Base-by-base conservation (phyloP, 2,797 vertebrate genomes). In the Sebastes hubbsi region DNA sequence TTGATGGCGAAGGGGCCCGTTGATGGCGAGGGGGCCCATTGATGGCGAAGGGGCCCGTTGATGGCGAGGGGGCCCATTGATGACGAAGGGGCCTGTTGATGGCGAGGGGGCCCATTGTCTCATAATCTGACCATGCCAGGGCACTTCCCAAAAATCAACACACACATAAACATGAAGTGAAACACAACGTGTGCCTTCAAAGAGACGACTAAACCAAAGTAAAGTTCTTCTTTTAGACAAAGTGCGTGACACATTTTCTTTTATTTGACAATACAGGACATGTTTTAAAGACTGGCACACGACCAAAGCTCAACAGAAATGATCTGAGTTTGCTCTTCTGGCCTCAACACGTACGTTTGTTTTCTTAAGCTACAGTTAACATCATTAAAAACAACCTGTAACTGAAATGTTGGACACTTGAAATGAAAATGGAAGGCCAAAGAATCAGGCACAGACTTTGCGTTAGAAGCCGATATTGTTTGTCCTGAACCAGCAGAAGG, bases 211-310 rank as follows among this genome's bases (percentile, higher is more conserved):
- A 2, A 49, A 5, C 25, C 29, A 55, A 32, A 52, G 61, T 5
- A 11, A 29, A 59, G 11, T 5, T 29, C 2, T 34, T 58, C 30
- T 34, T 20, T 30, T 7, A 62, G 25, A 42, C 38, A 61, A 59
- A 12, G 0, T 42, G 18, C 62, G 22, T 30, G 46, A 88, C 68
- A 68, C 58, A 20, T 76, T 59, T 82, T 52, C 1, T 83, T 93
- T 89, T 82, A 93, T 91, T 90, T 66, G 79, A 90, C 77, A 84
- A 80, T 64, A 88, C 65, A 80, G 52, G 66, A 75, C 54, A 84
- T 80, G 12, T 16, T 36, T 76, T 54, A 77, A 86, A 81, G 78
- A 88, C 88, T 88, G 83, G 73, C 81, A 89, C 72, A 29, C n/a
- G 29, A 85, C 54, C 70, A 81, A 76, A 62, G 59, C 58, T 75